A percentile compares a stretch with the other conserved stretches of the same genome.
Evolutionary conservation across 2,113 vertebrate genomes (phyloP).

Genomic region (Cyanoramphus novaezelandiae): DNA sequence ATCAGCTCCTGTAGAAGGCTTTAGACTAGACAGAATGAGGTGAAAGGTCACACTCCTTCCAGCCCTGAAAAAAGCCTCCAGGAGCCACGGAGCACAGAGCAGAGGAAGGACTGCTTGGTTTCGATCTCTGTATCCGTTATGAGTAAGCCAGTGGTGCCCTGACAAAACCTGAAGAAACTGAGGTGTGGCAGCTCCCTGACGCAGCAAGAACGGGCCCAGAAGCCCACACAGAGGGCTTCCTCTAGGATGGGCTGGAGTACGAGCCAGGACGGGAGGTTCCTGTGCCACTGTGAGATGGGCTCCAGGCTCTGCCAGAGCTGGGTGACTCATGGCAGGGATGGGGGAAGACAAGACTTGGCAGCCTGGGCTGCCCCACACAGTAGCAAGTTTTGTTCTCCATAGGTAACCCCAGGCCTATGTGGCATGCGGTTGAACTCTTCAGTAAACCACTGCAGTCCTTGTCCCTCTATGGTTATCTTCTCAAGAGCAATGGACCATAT

Average conservation of each 20-base stretch:
- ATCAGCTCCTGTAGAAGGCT: not conserved
- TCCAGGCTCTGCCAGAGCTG: not conserved
- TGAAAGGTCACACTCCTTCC: not conserved
- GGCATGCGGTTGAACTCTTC: not conserved
- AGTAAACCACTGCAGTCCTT: not conserved
- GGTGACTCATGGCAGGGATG: not conserved
- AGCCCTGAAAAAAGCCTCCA: not conserved
- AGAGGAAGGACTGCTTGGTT: not conserved
- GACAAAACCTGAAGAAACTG: not conserved
- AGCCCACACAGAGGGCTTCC: not conserved
- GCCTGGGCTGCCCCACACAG: constrained; percentile 3
- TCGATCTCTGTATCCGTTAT: not conserved
- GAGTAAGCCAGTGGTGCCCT: constrained; percentile 18
- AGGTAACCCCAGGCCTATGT: not conserved
- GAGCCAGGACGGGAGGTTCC: constrained; percentile 34
- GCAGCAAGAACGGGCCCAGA: not conserved
- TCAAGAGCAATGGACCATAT: not conserved
- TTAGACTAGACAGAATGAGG: not conserved
- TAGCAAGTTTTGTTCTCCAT: constrained; percentile 4
- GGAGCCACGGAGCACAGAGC: not conserved
- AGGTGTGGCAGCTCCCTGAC: constrained; percentile 8
- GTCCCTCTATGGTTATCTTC: not conserved
- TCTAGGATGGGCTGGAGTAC: not conserved
- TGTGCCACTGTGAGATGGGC: not conserved
- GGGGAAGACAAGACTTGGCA: constrained; percentile 23